Percentiles rank a stretch among this genome's conserved stretches.
phyloP scores from a whole-genome alignment of 2,797 vertebrate genomes.

The Siniperca undulata region DNA sequence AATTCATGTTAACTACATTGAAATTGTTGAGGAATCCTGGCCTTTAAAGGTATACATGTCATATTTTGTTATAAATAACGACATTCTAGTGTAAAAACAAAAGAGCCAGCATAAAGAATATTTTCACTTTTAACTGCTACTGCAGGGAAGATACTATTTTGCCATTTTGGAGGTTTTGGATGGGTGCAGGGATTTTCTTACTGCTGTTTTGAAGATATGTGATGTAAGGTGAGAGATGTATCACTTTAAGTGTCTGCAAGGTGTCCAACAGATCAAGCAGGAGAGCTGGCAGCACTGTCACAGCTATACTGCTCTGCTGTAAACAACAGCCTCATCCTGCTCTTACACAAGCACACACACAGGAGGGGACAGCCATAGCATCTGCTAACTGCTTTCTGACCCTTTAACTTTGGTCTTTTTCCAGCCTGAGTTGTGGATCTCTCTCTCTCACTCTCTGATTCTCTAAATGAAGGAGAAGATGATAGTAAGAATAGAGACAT shows the following conservation, averaged over 20 bases:
- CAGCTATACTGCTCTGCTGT: conserved; percentile 64
- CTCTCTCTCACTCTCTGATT: neutral
- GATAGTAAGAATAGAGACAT: neutral
- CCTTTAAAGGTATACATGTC: neutral
- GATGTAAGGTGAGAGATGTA: conserved; percentile 13
- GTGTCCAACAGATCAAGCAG: conserved; percentile 19
- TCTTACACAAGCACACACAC: conserved; percentile 15
- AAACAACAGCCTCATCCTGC: conserved; percentile 47
- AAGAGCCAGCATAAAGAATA: neutral
- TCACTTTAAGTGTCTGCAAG: conserved; percentile 34
- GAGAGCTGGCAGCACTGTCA: conserved; percentile 42
- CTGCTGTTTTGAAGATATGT: conserved; percentile 10
- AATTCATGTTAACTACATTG: neutral
- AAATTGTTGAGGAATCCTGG: neutral
- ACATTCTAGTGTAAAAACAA: conserved; percentile 1
- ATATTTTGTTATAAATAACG: neutral
- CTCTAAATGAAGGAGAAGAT: neutral
- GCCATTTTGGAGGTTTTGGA: neutral
- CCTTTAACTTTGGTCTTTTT: conserved; percentile 34
- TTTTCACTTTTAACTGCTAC: neutral
- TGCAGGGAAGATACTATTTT: neutral
- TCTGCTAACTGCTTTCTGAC: conserved; percentile 53
- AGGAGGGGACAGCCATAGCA: conserved; percentile 41
- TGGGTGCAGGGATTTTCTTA: neutral
- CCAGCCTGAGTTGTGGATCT: conserved; percentile 6